Evolutionary conservation across 2,888 invertebrate species (phyloP).

Genomic region (Merodon equestris): DNA sequence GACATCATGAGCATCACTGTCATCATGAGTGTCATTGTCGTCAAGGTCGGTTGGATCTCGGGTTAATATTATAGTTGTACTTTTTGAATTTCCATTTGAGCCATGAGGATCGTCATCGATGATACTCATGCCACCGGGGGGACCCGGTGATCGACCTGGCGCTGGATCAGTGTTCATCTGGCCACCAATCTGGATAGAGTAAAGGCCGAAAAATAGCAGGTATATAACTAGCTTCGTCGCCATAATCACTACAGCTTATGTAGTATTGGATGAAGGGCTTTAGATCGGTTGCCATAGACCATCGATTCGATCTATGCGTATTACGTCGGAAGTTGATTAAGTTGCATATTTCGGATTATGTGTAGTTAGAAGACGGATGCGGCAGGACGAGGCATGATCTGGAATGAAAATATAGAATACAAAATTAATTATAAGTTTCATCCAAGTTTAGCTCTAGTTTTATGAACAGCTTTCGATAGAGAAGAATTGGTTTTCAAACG

Average conservation of each 20-base stretch:
- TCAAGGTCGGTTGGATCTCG: conserved; percentile 61
- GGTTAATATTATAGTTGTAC: conserved; percentile 49
- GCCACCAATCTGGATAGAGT: conserved; percentile 74
- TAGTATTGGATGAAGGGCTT: conserved; percentile 51
- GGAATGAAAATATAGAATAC: conserved; percentile 15
- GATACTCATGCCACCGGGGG: conserved; percentile 77
- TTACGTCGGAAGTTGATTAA: conserved; percentile 29
- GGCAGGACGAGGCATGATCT: not conserved
- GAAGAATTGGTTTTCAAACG: too few relatives aligned
- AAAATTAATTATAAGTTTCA: too few relatives aligned
- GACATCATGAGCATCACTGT: conserved; percentile 2
- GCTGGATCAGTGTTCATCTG: conserved; percentile 83
- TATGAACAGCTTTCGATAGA: too few relatives aligned
- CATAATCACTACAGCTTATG: conserved; percentile 71
- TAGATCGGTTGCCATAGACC: conserved; percentile 69
- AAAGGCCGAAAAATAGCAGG: conserved; percentile 72
- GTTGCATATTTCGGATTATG: too few relatives aligned
- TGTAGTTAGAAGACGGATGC: not conserved
- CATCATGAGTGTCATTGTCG: conserved; percentile 35
- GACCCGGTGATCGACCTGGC: conserved; percentile 84
- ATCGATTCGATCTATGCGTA: conserved; percentile 61
- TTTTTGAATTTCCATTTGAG: conserved; percentile 57
- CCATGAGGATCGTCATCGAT: conserved; percentile 61
- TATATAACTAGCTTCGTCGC: conserved; percentile 73
- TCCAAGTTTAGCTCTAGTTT: too few relatives aligned